Conservation (phyloP, 2,113 vertebrate genomes). For the Crotalus helleri region DNA sequence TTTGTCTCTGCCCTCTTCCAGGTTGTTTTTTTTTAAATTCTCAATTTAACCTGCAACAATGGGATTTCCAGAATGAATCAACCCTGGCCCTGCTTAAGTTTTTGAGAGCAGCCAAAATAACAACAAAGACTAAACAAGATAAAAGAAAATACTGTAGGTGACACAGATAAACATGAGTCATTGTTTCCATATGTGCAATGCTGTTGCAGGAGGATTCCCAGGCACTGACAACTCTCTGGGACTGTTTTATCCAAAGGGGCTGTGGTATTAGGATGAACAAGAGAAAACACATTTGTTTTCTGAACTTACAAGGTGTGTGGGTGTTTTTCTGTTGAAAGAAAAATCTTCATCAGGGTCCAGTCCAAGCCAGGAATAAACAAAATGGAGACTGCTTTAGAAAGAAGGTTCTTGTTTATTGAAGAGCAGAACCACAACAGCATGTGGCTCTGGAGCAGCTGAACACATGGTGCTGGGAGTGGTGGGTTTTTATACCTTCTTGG, state of each 20-base stretch:
- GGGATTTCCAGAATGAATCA: neutral
- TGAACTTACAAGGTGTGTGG: neutral
- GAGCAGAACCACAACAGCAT: no score
- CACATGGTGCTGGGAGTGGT: no score
- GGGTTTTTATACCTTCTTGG: no score
- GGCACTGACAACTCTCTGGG: slow-evolving; percentile 7
- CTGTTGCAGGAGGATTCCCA: slow-evolving; percentile 25
- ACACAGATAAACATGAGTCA: neutral
- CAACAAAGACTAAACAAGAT: neutral
- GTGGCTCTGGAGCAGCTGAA: no score
- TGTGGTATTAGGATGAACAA: slow-evolving; percentile 6
- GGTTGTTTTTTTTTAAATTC: neutral
- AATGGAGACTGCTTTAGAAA: no score
- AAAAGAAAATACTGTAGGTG: neutral
- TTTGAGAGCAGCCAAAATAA: neutral
- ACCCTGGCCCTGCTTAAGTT: neutral
- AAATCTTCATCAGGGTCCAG: no score
- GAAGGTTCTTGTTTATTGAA: no score
- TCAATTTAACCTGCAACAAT: neutral
- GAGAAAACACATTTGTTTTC: slow-evolving; percentile 20
- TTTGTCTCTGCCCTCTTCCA: neutral
- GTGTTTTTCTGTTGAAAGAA: neutral
- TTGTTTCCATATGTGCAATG: neutral
- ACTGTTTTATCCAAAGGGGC: neutral
- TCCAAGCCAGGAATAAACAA: no score